These are phyloP conservation scores for Pipra filicauda DNA, from an alignment of 2,113 vertebrate genomes.

Conservation along the genomic window DNA sequence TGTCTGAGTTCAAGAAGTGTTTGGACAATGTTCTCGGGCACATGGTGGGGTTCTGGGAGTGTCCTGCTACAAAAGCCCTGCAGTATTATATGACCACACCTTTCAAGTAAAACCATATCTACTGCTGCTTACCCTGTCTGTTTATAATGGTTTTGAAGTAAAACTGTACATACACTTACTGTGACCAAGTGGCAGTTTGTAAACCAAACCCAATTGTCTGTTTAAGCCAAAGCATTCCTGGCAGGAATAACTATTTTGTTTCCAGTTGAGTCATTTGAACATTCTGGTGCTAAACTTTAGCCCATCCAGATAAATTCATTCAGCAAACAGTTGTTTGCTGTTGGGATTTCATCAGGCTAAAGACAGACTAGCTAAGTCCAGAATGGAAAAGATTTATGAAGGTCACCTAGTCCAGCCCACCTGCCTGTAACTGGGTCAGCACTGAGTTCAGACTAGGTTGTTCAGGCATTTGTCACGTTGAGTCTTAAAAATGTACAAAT, in stretches of 20 bases:
- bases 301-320: not conserved
- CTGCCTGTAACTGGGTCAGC: not conserved
- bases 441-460: not conserved
- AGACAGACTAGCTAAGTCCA: not conserved
- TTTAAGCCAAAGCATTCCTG: not conserved
- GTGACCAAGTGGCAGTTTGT: not conserved
- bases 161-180: not conserved
- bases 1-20: not conserved
- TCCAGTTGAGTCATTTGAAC: not conserved
- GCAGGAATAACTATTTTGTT: not conserved
- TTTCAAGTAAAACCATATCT: not conserved
- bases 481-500: not conserved
- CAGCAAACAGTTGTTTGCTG: not conserved
- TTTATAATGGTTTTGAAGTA: not conserved
- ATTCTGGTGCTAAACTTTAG: not conserved
- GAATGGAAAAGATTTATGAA: not conserved
- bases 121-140: not conserved
- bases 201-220: not conserved
- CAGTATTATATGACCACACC: rapidly evolving
- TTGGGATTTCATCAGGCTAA: not conserved
- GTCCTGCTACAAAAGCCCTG: not conserved
- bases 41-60: not conserved
- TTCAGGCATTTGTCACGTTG: not conserved
- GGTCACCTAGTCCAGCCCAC: not conserved
- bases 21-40: not conserved